Evolutionary conservation across 1,140 invertebrate genomes (phyloP).

Genomic region (Apis cerana): DNA sequence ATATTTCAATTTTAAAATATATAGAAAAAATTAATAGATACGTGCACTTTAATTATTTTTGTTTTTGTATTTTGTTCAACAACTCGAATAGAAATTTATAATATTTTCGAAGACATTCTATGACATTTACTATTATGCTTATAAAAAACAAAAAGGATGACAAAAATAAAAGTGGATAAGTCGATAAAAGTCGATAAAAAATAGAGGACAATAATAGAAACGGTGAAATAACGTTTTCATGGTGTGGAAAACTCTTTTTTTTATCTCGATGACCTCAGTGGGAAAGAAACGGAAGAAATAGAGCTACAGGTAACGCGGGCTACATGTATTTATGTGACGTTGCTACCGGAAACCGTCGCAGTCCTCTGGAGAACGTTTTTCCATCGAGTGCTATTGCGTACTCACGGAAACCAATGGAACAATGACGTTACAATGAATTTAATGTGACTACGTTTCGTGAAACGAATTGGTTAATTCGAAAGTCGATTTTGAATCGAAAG

Average conservation of each 20-base stretch:
- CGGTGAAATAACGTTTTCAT: conserved; percentile 14
- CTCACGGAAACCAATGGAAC: neutral
- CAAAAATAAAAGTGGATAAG: neutral
- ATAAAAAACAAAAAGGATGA: neutral
- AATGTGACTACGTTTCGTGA: neutral
- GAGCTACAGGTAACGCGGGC: conserved; percentile 37
- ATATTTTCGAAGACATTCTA: too few species aligned
- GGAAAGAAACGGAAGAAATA: conserved; percentile 18
- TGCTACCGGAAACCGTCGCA: conserved; percentile 41
- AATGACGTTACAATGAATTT: conserved; percentile 16
- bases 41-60: too few species aligned
- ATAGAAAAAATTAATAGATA: neutral
- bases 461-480: neutral
- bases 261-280: conserved; percentile 12
- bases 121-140: neutral
- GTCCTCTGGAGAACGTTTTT: conserved; percentile 54
- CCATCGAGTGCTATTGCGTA: conserved; percentile 15
- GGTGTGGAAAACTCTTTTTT: neutral
- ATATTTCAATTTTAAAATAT: neutral
- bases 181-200: neutral
- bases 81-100: too few species aligned
- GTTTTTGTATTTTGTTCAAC: too few species aligned
- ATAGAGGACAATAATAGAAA: neutral
- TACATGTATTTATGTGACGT: conserved; percentile 51
- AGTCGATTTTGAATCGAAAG: neutral